A percentile compares a stretch with the other conserved stretches of the same genome.
Evolutionary conservation across 2,113 vertebrate genomes (phyloP).

Genomic region (Salvelinus alpinus): DNA sequence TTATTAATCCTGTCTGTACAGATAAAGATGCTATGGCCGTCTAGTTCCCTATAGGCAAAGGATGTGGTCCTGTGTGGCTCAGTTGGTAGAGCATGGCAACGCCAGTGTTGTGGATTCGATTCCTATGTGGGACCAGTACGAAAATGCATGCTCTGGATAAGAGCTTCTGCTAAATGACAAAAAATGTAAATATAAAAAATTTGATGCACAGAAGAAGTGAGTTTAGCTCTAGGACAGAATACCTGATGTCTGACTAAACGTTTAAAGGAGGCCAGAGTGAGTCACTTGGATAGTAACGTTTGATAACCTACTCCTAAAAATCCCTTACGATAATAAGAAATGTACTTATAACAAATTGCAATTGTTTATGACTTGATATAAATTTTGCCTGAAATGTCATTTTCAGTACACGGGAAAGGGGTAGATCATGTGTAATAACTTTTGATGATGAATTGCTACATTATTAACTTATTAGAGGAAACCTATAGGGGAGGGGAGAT

Average conservation of each 20-base stretch:
- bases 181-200: too few species aligned
- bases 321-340: slow-evolving; percentile 1
- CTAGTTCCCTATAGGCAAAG: too few species aligned
- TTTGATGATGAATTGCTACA: slow-evolving; percentile 53
- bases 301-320: slow-evolving; percentile 1
- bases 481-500: slow-evolving; percentile 39
- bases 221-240: background rate
- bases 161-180: too few species aligned
- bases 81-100: too few species aligned
- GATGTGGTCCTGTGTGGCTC: background rate
- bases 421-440: slow-evolving; percentile 48
- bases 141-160: too few species aligned
- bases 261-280: background rate
- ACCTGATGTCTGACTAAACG: background rate
- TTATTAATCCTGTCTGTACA: background rate
- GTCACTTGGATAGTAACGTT: background rate
- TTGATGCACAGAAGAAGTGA: background rate
- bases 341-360: slow-evolving; percentile 6
- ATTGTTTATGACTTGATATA: slow-evolving; percentile 27
- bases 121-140: too few species aligned
- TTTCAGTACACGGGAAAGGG: slow-evolving; percentile 21
- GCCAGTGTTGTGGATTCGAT: too few species aligned
- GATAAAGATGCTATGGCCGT: background rate
- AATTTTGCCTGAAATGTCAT: slow-evolving; percentile 32
- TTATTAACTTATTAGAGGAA: slow-evolving; percentile 62